phyloP scores from a whole-genome alignment of 2,888 invertebrate genomes.

The Ctena decussata region DNA sequence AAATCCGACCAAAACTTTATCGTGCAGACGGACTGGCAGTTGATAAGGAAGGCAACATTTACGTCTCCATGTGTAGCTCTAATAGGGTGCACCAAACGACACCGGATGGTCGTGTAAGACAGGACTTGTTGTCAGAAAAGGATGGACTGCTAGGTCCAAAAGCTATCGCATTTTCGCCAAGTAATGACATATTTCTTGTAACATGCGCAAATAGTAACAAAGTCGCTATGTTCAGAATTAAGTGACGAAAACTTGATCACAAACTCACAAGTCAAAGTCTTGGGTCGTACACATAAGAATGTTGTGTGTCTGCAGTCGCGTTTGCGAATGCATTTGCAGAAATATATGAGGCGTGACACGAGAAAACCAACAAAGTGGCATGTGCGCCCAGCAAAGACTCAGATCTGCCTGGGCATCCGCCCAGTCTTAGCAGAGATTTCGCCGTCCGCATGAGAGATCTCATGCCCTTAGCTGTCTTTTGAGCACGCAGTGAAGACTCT shows the following conservation, averaged over 20 bases:
- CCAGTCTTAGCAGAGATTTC: too few species aligned
- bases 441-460: too few species aligned
- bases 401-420: too few species aligned
- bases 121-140: conserved; percentile 53
- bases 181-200: conserved; percentile 51
- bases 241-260: conserved; percentile 8
- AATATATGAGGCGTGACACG: too few species aligned
- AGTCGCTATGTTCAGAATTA: conserved; percentile 56
- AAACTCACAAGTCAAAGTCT: too few species aligned
- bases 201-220: conserved; percentile 56
- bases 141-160: conserved; percentile 58
- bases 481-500: too few species aligned
- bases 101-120: conserved; percentile 53
- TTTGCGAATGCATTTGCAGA: too few species aligned
- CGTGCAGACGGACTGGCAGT: conserved; percentile 55
- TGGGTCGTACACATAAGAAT: too few species aligned
- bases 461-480: too few species aligned
- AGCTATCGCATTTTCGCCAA: conserved; percentile 55
- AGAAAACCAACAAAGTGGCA: too few species aligned
- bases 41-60: conserved; percentile 56
- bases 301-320: too few species aligned
- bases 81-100: conserved; percentile 62
- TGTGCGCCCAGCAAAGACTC: too few species aligned
- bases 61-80: conserved; percentile 54
- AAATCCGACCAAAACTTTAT: conserved; percentile 36